phyloP scores from a whole-genome alignment of 2,113 vertebrate genomes.

The Antechinus stuartii region DNA sequence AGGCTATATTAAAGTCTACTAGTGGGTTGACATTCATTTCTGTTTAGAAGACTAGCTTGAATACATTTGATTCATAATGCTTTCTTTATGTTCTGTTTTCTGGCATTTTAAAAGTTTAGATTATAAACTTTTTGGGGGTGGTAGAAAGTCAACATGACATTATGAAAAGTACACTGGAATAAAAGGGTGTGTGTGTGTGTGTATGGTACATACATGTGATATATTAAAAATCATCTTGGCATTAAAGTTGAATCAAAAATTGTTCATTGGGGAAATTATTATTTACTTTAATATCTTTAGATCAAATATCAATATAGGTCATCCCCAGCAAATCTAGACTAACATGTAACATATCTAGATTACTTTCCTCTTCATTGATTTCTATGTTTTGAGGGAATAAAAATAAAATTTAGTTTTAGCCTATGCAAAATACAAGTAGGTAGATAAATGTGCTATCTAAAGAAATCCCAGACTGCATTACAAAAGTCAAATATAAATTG shows the following conservation, averaged over 20 bases:
- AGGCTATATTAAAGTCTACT: neutral
- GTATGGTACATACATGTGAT: too few relatives aligned
- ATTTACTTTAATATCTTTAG: conserved; percentile 16
- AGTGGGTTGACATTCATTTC: neutral
- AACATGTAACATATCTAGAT: neutral
- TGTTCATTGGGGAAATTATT: neutral
- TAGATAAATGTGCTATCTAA: neutral
- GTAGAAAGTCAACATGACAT: neutral
- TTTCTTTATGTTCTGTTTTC: neutral
- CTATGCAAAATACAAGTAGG: neutral
- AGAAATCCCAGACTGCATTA: neutral
- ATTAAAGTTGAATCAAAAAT: conserved; percentile 36
- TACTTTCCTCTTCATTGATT: accelerated
- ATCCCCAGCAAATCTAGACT: neutral
- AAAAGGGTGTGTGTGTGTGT: neutral
- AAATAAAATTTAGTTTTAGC: conserved; percentile 18
- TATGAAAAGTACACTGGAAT: neutral
- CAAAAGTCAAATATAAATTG: neutral
- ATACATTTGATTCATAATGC: neutral
- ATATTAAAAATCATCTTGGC: neutral
- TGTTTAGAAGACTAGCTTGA: neutral
- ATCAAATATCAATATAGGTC: neutral
- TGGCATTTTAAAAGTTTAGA: neutral
- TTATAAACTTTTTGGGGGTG: neutral
- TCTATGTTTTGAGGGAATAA: neutral